Base-by-base conservation (phyloP, 2,113 vertebrate genomes). In the Gymnarchus niloticus region DNA sequence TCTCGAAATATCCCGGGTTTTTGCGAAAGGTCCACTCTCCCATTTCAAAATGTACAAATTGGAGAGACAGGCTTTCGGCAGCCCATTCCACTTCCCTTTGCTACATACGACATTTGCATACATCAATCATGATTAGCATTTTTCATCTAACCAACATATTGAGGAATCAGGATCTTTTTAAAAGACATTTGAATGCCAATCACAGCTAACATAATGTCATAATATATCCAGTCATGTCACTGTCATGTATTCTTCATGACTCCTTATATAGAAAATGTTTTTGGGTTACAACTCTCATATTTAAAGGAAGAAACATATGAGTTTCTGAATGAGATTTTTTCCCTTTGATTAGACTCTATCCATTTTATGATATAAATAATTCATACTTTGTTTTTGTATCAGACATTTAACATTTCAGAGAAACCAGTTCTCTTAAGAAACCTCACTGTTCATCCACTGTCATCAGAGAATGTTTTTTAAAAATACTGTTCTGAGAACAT, bases 281-380 rank as follows among this genome's bases (percentile, higher is more conserved):
- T 33, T 48, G 80, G 80, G 14, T 9, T 54, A 54, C 12, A 82
- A 82, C 37, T 48, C 25, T 52, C 21, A 78, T 78, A 78, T 48
- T 78, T 46, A 78, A 69, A 73, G 65, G 2, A 73, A 69, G 46
- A 78, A 48, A 48, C n/a, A 28, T 10, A 19, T 52, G 78, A n/a
- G 78, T n/a, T 54, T 81, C 48, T 28, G 5, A 52, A 81, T 28
- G 23, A 56, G 51, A 37, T 82, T 84, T 51, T 17, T 19, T 33
- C 57, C 14, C 87, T 90, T 91, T 90, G 89, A 90, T 91, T 91
- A 87, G 84, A 84, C 86, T 83, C 85, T 85, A 76, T 87, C 88
- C 69, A 52, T 87, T 87, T 90, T 87, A 85, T 76, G 86, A 73
- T 65, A 59, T 89, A 87, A 92, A 91, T 89, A 88, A 90, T 92